phyloP scores from a whole-genome alignment of 2,797 vertebrate genomes.

The Percopsis omiscomaycus region DNA sequence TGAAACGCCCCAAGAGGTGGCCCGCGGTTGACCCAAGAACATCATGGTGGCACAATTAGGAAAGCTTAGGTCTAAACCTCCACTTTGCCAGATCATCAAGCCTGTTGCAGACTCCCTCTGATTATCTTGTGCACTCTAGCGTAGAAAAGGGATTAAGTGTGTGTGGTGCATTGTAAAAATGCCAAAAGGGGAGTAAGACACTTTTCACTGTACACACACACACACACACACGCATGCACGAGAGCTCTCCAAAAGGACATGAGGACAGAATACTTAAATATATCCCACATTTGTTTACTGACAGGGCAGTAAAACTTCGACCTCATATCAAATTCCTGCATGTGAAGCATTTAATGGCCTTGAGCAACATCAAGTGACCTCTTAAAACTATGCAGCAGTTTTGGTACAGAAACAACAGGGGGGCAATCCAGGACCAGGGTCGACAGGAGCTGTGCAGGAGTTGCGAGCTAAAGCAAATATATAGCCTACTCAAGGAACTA shows the following conservation, averaged over 20 bases:
- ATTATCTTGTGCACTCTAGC: slow-evolving; percentile 14
- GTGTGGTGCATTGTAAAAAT: slow-evolving; percentile 9
- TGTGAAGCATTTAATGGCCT: slow-evolving; percentile 6
- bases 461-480: not conserved
- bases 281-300: slow-evolving; percentile 20
- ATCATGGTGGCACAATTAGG: slow-evolving; percentile 1
- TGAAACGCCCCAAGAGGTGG: too few relatives aligned
- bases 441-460: not conserved
- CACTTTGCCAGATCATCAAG: slow-evolving; percentile 28
- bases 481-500: not conserved
- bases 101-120: slow-evolving; percentile 17
- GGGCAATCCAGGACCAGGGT: not conserved
- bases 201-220: slow-evolving; percentile 12
- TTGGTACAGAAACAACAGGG: slow-evolving; percentile 1
- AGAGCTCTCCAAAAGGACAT: slow-evolving; percentile 4
- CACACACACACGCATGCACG: slow-evolving; percentile 1
- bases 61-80: slow-evolving; percentile 21
- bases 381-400: not conserved
- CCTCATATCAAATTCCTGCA: slow-evolving; percentile 12
- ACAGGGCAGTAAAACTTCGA: slow-evolving; percentile 4
- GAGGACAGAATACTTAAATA: slow-evolving; percentile 13
- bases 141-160: slow-evolving; percentile 4
- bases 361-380: slow-evolving; percentile 9
- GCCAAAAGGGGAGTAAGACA: slow-evolving; percentile 11
- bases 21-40: not conserved